Base-by-base conservation (phyloP, 2,797 vertebrate species). In the Crenichthys baileyi region DNA sequence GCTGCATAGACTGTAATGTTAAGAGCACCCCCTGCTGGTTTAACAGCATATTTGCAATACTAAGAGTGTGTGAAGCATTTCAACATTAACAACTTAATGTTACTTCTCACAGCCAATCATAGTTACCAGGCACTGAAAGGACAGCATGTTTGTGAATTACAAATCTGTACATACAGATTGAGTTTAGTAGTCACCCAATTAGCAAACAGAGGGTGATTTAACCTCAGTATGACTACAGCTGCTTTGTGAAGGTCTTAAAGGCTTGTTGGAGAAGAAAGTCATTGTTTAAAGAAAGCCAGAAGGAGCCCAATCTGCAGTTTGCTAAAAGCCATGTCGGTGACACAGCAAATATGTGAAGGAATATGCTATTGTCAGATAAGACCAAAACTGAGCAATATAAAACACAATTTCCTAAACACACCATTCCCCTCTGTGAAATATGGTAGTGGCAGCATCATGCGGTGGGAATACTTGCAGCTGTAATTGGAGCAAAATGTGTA, bases 21-120 rank as follows among this genome's bases (percentile, higher is more conserved):
- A 5, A 63, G 41, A 70, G 72, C 73, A 58, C 85, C 51, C 83
- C 78, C 89, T 84, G 80, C 78, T 84, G 87, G 85, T 83, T 60
- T 72, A 73, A 80, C 48, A 61, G 26, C 63, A 74, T 61, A 81
- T 78, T 46, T 67, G 44, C 51, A 4, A 6, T 5, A 61, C 31
- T 55, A 8, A 55, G 71, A n/a, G n/a, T 31, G n/a, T 31, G 9
- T 36, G 0, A 67, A 39, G 36, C 4, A 5, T 56, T 22, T 16
- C 12, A 56, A 8, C 9, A 39, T 39, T 24, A 48, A 48, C 7
- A 70, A 6, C 39, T n/a, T n/a, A 44, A 68, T 44, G 22, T 6
- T 68, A 5, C 39, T 44, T 39, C 13, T 68, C 24, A 46, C 12
- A 68, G 41, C 24, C 13, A 70, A 46, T 26, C 26, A 44, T 24